Evolutionary conservation across 2,888 invertebrate species (phyloP).

Genomic region (Drosophila borborema): DNA sequence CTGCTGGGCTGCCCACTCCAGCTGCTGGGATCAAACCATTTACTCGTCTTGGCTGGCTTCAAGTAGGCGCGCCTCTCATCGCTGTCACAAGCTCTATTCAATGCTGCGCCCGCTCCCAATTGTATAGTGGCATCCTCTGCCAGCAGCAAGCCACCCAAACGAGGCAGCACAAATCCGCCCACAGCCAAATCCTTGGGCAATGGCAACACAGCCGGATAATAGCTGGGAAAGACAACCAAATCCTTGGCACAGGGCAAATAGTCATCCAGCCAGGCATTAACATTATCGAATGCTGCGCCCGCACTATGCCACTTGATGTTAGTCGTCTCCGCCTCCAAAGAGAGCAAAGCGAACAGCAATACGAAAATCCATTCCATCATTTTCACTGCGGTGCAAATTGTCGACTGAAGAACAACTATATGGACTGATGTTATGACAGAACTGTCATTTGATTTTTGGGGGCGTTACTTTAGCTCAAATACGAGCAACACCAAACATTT

Average conservation of each 20-base stretch:
- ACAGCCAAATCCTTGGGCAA: conserved; percentile 69
- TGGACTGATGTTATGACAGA: neutral
- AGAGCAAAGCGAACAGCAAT: conserved; percentile 21
- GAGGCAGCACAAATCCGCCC: conserved; percentile 77
- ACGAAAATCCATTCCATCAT: conserved; percentile 50
- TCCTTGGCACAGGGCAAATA: conserved; percentile 81
- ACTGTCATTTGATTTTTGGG: conserved; percentile 36
- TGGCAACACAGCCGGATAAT: conserved; percentile 78
- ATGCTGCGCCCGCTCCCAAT: conserved; percentile 20
- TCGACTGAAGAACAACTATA: conserved; percentile 22
- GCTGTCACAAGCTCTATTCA: conserved; percentile 70
- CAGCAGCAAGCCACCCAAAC: conserved; percentile 77
- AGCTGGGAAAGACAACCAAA: conserved; percentile 80
- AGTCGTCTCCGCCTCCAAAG: conserved; percentile 48
- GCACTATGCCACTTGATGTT: conserved; percentile 75
- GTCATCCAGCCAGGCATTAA: conserved; percentile 74
- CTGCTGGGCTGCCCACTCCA: conserved; percentile 67
- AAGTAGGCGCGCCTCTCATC: conserved; percentile 66
- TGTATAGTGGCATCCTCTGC: conserved; percentile 70
- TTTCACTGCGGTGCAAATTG: conserved; percentile 5
- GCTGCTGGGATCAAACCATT: conserved; percentile 83
- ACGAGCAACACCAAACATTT: neutral
- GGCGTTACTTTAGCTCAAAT: conserved; percentile 44
- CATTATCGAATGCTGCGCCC: conserved; percentile 67
- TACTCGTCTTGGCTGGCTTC: conserved; percentile 61